A percentile compares a stretch with the other conserved stretches of the same genome.
Evolutionary conservation across 1,140 invertebrate species (phyloP).

Genomic region (Cotesia vestalis): DNA sequence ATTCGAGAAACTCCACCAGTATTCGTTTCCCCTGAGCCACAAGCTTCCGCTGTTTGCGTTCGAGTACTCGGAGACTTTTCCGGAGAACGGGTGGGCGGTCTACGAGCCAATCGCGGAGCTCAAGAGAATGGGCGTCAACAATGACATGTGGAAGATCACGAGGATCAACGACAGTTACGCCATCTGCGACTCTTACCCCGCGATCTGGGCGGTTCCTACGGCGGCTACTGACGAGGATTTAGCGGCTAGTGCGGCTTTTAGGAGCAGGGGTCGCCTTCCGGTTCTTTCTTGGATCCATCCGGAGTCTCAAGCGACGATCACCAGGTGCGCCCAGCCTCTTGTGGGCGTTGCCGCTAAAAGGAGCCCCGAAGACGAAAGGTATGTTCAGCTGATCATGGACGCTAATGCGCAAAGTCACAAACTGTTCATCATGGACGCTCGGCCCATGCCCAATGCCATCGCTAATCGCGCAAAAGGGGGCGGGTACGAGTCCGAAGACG

Average conservation of each 20-base stretch:
- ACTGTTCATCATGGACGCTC: constrained; percentile 97
- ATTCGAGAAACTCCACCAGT: constrained; percentile 93
- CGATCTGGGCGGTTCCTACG: constrained; percentile 90
- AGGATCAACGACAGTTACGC: constrained; percentile 94
- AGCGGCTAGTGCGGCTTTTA: constrained; percentile 84
- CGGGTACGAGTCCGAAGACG: constrained; percentile 96
- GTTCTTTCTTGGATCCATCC: constrained; percentile 98
- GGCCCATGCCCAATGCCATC: constrained; percentile 96
- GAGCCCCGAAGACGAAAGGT: constrained; percentile 93
- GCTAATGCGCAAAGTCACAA: constrained; percentile 98
- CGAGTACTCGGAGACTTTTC: constrained; percentile 85
- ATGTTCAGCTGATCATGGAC: constrained; percentile 96
- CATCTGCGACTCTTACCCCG: constrained; percentile 96
- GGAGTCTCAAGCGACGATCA: constrained; percentile 94
- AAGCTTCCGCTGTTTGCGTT: constrained; percentile 88
- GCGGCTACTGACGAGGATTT: constrained; percentile 89
- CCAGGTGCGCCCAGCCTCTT: constrained; percentile 91
- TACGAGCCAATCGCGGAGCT: constrained; percentile 95
- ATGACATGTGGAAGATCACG: constrained; percentile 96
- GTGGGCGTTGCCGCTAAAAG: constrained; percentile 91
- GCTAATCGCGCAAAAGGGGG: constrained; percentile 99
- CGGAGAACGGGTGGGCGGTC: constrained; percentile 94
- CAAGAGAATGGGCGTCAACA: constrained; percentile 91
- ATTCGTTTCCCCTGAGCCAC: constrained; percentile 94
- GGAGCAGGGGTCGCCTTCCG: constrained; percentile 87